Evolutionary conservation across 1,140 invertebrate genomes (phyloP).

Genomic region (Drosophila sproati): DNA sequence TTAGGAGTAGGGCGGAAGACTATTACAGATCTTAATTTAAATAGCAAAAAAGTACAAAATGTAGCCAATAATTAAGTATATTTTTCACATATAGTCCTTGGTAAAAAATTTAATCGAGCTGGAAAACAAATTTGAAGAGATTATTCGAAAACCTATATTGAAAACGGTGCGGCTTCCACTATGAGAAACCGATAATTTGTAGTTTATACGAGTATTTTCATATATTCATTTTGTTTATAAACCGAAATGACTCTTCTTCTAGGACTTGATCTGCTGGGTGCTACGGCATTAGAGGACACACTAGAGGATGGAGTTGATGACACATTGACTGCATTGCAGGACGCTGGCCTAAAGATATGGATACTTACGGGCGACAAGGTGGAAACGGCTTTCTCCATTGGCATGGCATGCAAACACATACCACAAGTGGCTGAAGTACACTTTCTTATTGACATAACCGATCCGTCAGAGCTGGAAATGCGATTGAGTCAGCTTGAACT

Average conservation of each 20-base stretch:
- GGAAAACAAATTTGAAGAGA: too few relatives aligned
- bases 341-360: conserved; percentile 91
- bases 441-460: conserved; percentile 85
- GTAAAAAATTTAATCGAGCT: too few relatives aligned
- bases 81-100: too few relatives aligned
- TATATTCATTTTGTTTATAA: background rate
- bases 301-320: conserved; percentile 92
- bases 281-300: conserved; percentile 93
- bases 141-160: too few relatives aligned
- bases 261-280: conserved; percentile 89
- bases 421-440: conserved; percentile 87
- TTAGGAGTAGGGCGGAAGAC: too few relatives aligned
- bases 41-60: too few relatives aligned
- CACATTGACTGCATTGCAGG: conserved; percentile 89
- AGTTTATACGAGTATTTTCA: background rate
- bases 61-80: too few relatives aligned
- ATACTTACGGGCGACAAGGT: conserved; percentile 92
- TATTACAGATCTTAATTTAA: too few relatives aligned
- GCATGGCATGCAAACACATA: conserved; percentile 90
- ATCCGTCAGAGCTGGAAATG: conserved; percentile 65
- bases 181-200: too few relatives aligned
- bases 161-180: too few relatives aligned
- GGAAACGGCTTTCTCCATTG: conserved; percentile 91
- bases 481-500: conserved; percentile 56
- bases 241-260: background rate